Evolutionary conservation across 2,888 invertebrate species (phyloP).

Genomic region (Sarcophaga subvicina): DNA sequence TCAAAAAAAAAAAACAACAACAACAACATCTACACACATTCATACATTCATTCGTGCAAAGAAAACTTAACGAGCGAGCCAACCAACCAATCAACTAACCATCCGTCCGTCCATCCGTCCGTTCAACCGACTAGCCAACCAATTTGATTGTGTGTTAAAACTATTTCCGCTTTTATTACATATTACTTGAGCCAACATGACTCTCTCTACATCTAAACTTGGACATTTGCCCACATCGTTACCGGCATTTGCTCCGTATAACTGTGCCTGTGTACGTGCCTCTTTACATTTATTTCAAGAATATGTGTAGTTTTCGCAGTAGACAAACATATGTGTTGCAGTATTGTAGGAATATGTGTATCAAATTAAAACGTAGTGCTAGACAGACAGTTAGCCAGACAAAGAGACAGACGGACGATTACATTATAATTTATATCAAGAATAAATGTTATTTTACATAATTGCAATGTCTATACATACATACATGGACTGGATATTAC

Average conservation of each 20-base stretch:
- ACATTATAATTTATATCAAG: conserved; percentile 56
- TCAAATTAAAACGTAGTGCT: background rate
- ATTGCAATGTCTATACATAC: conserved; percentile 34
- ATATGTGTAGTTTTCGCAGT: background rate
- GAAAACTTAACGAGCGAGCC: background rate
- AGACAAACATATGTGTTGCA: background rate
- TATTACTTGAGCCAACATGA: conserved; percentile 35
- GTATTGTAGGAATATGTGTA: background rate
- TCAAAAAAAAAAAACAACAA: background rate
- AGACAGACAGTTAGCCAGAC: conserved; percentile 34
- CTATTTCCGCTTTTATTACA: conserved; percentile 57
- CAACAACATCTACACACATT: background rate
- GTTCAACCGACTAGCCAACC: conserved; percentile 32
- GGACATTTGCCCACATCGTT: conserved; percentile 66
- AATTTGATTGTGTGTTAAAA: conserved; percentile 62
- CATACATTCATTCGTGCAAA: background rate
- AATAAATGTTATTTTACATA: conserved; percentile 57
- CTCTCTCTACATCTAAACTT: conserved; percentile 43
- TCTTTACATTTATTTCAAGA: background rate
- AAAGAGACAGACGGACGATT: conserved; percentile 20
- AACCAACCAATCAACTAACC: conserved; percentile 16
- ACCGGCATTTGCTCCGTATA: conserved; percentile 45
- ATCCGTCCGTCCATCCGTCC: conserved; percentile 7
- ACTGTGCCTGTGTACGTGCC: background rate
- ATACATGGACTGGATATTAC: background rate